Conservation (phyloP, 2,113 vertebrate genomes). For the Capreolus pygargus region DNA sequence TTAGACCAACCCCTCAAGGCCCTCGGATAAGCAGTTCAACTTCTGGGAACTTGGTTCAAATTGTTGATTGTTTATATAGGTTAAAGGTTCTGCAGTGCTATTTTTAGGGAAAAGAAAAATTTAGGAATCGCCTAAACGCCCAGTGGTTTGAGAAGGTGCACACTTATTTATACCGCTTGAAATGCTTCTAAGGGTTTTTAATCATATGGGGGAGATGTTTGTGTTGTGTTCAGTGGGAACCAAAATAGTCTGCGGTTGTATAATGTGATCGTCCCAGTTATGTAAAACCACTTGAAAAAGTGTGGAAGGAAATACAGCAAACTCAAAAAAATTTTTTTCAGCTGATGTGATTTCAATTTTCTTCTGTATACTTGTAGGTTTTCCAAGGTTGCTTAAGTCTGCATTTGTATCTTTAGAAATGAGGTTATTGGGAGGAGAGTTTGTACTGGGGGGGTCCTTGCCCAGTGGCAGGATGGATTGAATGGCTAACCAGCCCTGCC, state of each 20-base stretch:
- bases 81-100: background rate
- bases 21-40: background rate
- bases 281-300: background rate
- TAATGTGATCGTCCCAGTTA: background rate
- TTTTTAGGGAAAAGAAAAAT: background rate
- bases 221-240: background rate
- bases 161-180: background rate
- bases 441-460: background rate
- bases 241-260: background rate
- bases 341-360: background rate
- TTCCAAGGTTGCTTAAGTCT: background rate
- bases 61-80: background rate
- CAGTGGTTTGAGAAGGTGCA: background rate
- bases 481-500: background rate
- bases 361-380: background rate
- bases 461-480: rapidly evolving
- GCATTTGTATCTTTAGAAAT: background rate
- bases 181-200: background rate
- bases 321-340: background rate
- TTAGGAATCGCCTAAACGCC: background rate
- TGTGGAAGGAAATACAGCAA: rapidly evolving
- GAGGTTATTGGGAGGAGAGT: background rate
- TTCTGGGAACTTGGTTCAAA: background rate
- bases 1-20: background rate
- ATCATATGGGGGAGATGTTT: background rate